phyloP scores from a whole-genome alignment of 30 jellyfish, hydroid and myxozoan species.

The Pelagia noctiluca region DNA sequence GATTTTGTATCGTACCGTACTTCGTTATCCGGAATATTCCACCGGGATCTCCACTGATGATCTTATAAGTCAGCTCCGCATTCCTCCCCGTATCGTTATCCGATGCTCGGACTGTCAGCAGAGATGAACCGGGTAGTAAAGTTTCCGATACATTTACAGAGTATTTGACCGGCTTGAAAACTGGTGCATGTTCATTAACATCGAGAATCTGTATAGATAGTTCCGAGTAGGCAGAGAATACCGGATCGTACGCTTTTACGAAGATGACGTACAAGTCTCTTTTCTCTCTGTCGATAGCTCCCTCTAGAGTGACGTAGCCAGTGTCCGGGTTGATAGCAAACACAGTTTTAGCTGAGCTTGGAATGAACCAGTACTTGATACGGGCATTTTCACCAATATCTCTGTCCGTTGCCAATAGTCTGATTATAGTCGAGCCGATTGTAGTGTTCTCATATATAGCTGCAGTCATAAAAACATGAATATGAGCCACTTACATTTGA shows the following conservation, averaged over 20 bases:
- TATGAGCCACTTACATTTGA: no score
- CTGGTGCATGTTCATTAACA: constrained; percentile 86
- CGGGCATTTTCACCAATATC: constrained; percentile 80
- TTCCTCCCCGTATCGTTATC: constrained; percentile 86
- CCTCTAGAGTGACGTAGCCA: constrained; percentile 79
- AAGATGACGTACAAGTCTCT: constrained; percentile 71
- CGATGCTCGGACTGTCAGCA: constrained; percentile 64
- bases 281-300: constrained; percentile 70
- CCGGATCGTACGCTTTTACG: constrained; percentile 75
- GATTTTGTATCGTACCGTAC: constrained; percentile 73
- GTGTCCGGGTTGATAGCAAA: constrained; percentile 65
- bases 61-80: constrained; percentile 65
- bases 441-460: constrained; percentile 77
- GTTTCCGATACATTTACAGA: constrained; percentile 74
- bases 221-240: constrained; percentile 61
- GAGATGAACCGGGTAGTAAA: constrained; percentile 70
- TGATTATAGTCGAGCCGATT: constrained; percentile 59
- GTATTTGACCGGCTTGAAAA: constrained; percentile 58
- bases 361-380: constrained; percentile 72
- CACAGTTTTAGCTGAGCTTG: constrained; percentile 73
- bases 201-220: constrained; percentile 66
- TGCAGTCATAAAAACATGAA: no score
- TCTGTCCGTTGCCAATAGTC: constrained; percentile 81
- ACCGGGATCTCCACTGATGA: constrained; percentile 73
- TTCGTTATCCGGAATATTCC: constrained; percentile 69